Base-by-base conservation (phyloP, 2,113 vertebrate species). In the Vimba vimba region DNA sequence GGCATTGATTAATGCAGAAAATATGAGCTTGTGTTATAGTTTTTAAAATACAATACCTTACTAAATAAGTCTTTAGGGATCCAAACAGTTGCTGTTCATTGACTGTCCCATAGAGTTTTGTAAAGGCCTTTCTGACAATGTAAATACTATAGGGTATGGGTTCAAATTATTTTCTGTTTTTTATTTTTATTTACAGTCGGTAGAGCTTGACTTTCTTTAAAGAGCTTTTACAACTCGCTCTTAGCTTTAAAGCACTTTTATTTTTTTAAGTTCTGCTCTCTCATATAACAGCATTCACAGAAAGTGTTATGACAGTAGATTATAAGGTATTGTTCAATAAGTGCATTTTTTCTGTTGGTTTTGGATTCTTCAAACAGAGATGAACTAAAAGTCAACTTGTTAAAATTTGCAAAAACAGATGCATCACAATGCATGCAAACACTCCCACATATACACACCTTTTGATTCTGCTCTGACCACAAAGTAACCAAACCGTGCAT, bases 381-480 rank as follows among this genome's bases (percentile, higher is more conserved):
- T n/a, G 0, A 74, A 6, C 4, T 45, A 9, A 23, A 73, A 7
- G n/a, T 75, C 10, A 75, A 75, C 39, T 50, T 75, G 62, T 69
- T 30, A 17, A 30, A 69, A 69, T n/a, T 0, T 82, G 64, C 80
- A 80, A 30, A 64, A 47, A 21, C 59, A 9, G 27, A 55, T 17
- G 80, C 64, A 82, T 52, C 80, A 69, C 80, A 69, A 12, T 64
- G 80, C 17, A 7, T 33, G 80, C 62, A 82, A 69, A 33, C 43
- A 27, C 79, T 21, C 79, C 59, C 23, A 66, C 59, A 4, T 30
- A 0, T 9, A 11, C 17, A 55, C 45, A n/a, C 47, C 64, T 55
- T 64, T 33, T 69, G 64, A 55, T 69, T 47, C 10, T 52, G 64
- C 64, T 81, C 39, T 81, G 45, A 82, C 80, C 80, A 82, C 80